Evolutionary conservation across 2,888 invertebrate species (phyloP).

Genomic region (Hypselothyrea guttata): DNA sequence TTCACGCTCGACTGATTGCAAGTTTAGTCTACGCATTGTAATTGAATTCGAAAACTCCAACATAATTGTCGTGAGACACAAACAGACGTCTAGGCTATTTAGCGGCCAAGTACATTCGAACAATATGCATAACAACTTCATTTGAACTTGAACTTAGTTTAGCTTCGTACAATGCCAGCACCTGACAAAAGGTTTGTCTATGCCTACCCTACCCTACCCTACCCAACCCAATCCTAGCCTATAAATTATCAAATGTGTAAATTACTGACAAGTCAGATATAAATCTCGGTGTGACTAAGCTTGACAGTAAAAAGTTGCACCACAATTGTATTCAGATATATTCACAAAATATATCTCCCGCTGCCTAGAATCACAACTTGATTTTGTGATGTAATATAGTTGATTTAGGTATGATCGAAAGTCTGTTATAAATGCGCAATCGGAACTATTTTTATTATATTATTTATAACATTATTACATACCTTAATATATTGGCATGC

Average conservation of each 20-base stretch:
- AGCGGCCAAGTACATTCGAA: conserved; percentile 13
- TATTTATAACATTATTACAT: conserved; percentile 52
- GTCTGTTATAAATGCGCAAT: too few species aligned
- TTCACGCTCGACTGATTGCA: neutral
- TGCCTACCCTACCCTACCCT: conserved; percentile 4
- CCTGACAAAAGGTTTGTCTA: conserved; percentile 16
- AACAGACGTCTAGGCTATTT: conserved; percentile 3
- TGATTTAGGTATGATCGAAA: too few species aligned
- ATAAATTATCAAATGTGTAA: neutral
- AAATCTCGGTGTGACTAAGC: too few species aligned
- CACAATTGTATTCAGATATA: too few species aligned
- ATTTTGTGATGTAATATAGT: too few species aligned
- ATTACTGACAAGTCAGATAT: too few species aligned
- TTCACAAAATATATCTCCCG: too few species aligned
- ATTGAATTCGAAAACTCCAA: neutral
- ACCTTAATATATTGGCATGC: conserved; percentile 97
- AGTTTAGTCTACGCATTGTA: neutral
- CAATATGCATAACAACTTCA: conserved; percentile 20
- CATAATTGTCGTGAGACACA: conserved; percentile 21
- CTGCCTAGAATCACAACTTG: too few species aligned
- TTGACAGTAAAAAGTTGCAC: too few species aligned
- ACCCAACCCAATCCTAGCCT: conserved; percentile 1
- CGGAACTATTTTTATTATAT: too few species aligned
- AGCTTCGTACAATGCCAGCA: conserved; percentile 20
- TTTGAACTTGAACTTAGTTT: conserved; percentile 31